Percentiles rank a stretch among this genome's conserved stretches.
Evolutionary conservation across 2,888 invertebrate species (phyloP).

Genomic region (Linyphia triangularis): DNA sequence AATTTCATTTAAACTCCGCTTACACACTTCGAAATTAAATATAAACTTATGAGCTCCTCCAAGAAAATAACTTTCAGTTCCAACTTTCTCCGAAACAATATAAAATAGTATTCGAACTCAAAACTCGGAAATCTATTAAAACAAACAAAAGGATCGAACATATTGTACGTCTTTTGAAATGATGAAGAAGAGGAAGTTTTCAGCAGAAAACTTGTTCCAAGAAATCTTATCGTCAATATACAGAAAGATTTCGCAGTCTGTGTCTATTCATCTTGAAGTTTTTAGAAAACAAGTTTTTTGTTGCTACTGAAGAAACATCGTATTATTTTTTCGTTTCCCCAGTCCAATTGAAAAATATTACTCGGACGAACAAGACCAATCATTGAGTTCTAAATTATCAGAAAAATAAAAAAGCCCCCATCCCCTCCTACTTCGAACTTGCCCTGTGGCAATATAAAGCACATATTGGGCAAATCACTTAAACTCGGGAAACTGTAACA

Average conservation of each 20-base stretch:
- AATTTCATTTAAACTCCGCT: too few species aligned
- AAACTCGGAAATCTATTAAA: background rate
- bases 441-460: constrained; percentile 47
- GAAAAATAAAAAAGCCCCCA: background rate
- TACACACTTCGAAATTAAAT: too few species aligned
- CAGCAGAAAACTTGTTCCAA: too few species aligned
- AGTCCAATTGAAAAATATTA: constrained; percentile 23
- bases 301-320: constrained; percentile 10
- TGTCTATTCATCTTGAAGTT: background rate
- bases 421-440: background rate
- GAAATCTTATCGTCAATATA: constrained; percentile 6
- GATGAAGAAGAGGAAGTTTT: background rate
- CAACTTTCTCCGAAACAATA: too few species aligned
- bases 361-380: background rate
- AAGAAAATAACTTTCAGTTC: too few species aligned
- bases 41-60: too few species aligned
- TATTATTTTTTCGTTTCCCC: background rate
- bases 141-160: background rate
- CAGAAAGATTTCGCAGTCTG: background rate
- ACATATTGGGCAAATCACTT: constrained; percentile 64
- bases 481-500: constrained; percentile 47
- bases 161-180: background rate
- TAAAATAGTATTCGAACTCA: too few species aligned
- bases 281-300: constrained; percentile 6
- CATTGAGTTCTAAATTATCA: constrained; percentile 10